phyloP scores from a whole-genome alignment of 1,140 invertebrate genomes.

The Sarcophaga bullata region DNA sequence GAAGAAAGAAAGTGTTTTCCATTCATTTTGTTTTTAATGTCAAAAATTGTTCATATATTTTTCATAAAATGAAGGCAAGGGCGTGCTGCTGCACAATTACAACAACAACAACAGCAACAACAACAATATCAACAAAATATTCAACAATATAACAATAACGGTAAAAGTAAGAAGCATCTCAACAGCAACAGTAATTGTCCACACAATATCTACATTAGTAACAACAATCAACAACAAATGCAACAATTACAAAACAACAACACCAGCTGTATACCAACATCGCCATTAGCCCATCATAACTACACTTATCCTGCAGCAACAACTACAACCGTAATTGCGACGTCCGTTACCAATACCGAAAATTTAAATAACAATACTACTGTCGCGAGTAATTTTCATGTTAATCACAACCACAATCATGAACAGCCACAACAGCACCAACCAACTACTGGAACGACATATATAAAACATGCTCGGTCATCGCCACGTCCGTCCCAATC shows the following conservation, averaged over 20 bases:
- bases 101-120: slow-evolving; percentile 48
- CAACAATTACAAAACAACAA: slow-evolving; percentile 58
- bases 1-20: not conserved
- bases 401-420: slow-evolving; percentile 61
- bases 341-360: slow-evolving; percentile 40
- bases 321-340: slow-evolving; percentile 30
- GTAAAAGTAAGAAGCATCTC: slow-evolving; percentile 32
- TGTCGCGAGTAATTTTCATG: slow-evolving; percentile 38
- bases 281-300: slow-evolving; percentile 63
- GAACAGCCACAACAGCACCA: slow-evolving; percentile 53
- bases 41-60: not conserved
- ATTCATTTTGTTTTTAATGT: slow-evolving; percentile 1
- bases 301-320: slow-evolving; percentile 57
- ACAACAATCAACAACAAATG: slow-evolving; percentile 49
- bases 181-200: slow-evolving; percentile 34
- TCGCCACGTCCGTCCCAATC: slow-evolving; percentile 69
- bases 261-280: slow-evolving; percentile 61
- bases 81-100: slow-evolving; percentile 54
- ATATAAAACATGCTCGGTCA: slow-evolving; percentile 81
- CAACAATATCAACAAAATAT: slow-evolving; percentile 45
- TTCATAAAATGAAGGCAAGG: slow-evolving; percentile 67
- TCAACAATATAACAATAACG: slow-evolving; percentile 44
- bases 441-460: slow-evolving; percentile 59
- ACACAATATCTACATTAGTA: slow-evolving; percentile 42
- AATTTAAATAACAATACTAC: slow-evolving; percentile 49